Evolutionary conservation across 1,140 invertebrate species (phyloP), one percentile per base, ranked within the genome.

Genomic region (Tetramorium parvispinum): DNA sequence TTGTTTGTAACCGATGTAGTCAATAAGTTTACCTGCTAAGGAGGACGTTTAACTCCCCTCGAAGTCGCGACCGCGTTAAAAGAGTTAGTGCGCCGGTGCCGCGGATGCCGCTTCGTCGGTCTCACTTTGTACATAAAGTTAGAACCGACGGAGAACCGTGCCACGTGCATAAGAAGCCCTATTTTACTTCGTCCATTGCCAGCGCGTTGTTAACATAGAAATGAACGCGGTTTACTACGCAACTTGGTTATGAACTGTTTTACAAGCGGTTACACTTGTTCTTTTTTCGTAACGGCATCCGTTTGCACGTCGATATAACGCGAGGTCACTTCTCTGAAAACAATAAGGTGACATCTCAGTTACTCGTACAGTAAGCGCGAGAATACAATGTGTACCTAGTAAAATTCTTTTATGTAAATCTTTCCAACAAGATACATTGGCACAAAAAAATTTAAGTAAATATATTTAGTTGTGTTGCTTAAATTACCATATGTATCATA

Each of bases 221-320:
- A 86, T 86, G 46, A 86, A 82, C 55, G 66, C 18, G 32, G 82
- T 86, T 82, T 61, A 85, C 73, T 63, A 63, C 40, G 73, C 53
- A 82, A 86, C 85, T 86, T 81, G 77, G 57, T 86, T 86, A 86
- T 71, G 65, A 61, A 66, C 46, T 51, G 77, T 57, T 85, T 85
- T 81, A 79, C 43, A 70, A 68, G 51, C 78, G 51, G 32, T 53
- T 51, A 49, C 13, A 55, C 24, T 53, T 11, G 68, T 21, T 83
- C 40, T 76, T 63, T 76, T 81, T 82, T 32, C 24, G 11, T 59
- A 32, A 77, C 40, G 37, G 11, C 57, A 46, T 73, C 59, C 59
- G 55, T 27, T 79, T 66, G 77, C 24, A 43, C 40, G 5, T 10
- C 24, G 16, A 21, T 65, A 75, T 77, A 77, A 77, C 57, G 73